Base-by-base conservation (phyloP, 2,888 invertebrate genomes). In the Deilephila elpenor region DNA sequence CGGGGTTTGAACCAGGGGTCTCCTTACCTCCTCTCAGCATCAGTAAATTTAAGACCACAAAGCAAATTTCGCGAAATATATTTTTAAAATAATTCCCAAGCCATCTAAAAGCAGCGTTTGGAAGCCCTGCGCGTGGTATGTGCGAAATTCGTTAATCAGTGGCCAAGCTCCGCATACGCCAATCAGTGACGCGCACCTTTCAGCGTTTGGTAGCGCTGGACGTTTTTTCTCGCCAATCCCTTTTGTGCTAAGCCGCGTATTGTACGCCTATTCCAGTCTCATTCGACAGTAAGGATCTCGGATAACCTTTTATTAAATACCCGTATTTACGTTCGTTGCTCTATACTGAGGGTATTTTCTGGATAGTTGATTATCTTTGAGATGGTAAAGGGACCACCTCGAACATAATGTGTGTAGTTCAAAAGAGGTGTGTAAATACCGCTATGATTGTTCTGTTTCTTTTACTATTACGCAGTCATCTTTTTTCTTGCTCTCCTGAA, bases 111-210 rank as follows among this genome's bases (percentile, higher is more conserved):
- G 67, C 71, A 61, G 20, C 25, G 51, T 73, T 73, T 70, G 75
- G 7, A 78, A 83, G 56, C 82, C 80, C 80, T 83, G 75, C 62
- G 17, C 73, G 71, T 76, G 86, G 85, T 80, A 86, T 86, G 84
- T 83, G 85, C 76, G 82, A 88, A 85, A 88, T 88, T 88, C 87
- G 86, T 87, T 88, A 88, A 88, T 89, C 88, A 88, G 83, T 80
- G 84, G 81, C 83, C 84, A 81, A 82, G 80, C 82, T 78, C 76
- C 77, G 77, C 78, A 82, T 80, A 81, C 81, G 86, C 87, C 88
- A 88, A 87, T 88, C 88, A 86, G 81, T 77, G 76, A 73, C 79
- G 79, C 77, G 79, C 84, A 83, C 83, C 87, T 84, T 84, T 86
- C 87, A 83, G 73, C 79, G 78, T 77, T 78, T 79, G 76, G 78